Evolutionary conservation across 2,113 vertebrate species (phyloP).

Genomic region (Sebastes schlegelii): DNA sequence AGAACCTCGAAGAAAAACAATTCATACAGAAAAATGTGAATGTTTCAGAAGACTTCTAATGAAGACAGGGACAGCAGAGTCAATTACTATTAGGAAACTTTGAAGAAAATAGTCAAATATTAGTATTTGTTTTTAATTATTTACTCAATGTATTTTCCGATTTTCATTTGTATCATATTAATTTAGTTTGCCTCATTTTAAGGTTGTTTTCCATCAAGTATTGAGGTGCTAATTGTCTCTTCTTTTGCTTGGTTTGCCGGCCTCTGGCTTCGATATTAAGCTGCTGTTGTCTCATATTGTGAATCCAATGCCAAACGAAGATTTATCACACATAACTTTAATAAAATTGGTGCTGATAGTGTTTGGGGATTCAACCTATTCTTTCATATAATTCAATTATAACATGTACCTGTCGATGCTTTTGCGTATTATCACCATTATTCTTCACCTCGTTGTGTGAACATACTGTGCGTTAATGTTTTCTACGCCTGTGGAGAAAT

Average conservation of each 20-base stretch:
- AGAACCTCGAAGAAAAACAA: background rate
- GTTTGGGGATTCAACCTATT: background rate
- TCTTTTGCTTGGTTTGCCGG: background rate
- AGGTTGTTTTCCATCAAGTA: background rate
- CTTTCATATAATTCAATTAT: background rate
- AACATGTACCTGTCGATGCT: too few species aligned
- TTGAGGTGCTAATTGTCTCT: background rate
- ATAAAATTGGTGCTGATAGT: background rate
- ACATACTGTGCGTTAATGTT: conserved; percentile 6
- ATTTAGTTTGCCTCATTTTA: background rate
- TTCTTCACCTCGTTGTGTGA: background rate
- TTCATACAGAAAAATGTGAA: background rate
- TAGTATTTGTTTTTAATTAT: background rate
- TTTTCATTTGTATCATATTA: background rate
- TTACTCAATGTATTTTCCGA: background rate
- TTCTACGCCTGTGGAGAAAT: background rate
- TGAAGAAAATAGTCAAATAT: conserved; percentile 2
- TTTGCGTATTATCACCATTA: background rate
- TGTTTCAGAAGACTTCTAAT: background rate
- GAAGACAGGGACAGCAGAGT: background rate
- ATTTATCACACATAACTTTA: background rate
- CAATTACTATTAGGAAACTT: background rate
- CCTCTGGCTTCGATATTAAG: background rate
- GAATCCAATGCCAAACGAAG: background rate
- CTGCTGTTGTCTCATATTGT: background rate